Evolutionary conservation across 1,140 invertebrate species (phyloP), one percentile per base, ranked within the genome.

Genomic region (Hycleus phaleratus): DNA sequence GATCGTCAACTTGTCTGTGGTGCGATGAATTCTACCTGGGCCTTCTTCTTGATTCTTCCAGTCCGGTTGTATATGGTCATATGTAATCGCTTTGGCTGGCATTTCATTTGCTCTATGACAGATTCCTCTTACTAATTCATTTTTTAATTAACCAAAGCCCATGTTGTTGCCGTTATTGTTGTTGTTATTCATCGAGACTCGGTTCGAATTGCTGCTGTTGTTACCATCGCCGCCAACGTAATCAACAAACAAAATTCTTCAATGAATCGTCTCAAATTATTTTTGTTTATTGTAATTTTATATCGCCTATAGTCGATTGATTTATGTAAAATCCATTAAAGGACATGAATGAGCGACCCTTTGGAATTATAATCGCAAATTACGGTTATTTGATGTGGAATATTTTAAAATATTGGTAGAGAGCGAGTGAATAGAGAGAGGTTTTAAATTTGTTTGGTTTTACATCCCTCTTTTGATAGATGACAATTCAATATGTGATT

Each of bases 41-140:
- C 58, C 62, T 32, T 32, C 32, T 32, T 32, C 32, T 32, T 32
- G 32, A 32, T 32, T 32, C 40, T 42, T 7, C 2, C 38, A 7
- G 9, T 42, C 3, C 3, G 11, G 9, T 11, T 9, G 11, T n/a
- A 7, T 10, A n/a, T 42, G 9, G 11, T 42, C 60, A 65, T 67
- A 65, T 67, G 63, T 65, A 64, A 64, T 63, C 60, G 63, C 60
- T 61, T 49, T 51, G 63, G 48, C 58, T 68, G 67, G 65, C 67
- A 69, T 65, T 69, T 69, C 67, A 69, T 69, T 69, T 69, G 59
- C 59, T 59, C 59, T 69, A 69, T 69, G 67, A 69, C 67, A 69
- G 67, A 69, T 69, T 69, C 67, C 67, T 67, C 59, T 67, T 67
- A 69, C 67, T 69, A 69, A 69, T 69, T 69, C 67, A 69, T 67